These are phyloP conservation scores for Hymenochirus boettgeri DNA, from an alignment of 2,113 vertebrate genomes.

Conservation along the genomic window DNA sequence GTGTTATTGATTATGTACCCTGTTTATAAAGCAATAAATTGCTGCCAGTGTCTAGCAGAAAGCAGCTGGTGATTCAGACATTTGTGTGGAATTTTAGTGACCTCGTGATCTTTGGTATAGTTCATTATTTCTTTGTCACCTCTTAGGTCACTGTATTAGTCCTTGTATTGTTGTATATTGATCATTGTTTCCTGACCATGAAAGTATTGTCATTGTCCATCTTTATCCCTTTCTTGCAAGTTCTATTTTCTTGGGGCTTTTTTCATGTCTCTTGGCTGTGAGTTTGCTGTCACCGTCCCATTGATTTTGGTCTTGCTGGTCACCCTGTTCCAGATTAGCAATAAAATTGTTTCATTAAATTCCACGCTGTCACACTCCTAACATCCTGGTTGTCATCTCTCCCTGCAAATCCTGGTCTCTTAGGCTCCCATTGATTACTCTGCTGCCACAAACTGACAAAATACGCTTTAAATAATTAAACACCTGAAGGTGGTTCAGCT, in stretches of 20 bases:
- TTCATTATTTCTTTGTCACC: slow-evolving; percentile 11
- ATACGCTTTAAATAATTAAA: slow-evolving; percentile 22
- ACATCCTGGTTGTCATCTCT: slow-evolving; percentile 33
- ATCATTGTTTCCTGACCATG: slow-evolving; percentile 16
- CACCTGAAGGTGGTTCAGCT: slow-evolving; percentile 3
- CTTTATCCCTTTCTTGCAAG: slow-evolving; percentile 19
- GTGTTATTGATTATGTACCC: background rate
- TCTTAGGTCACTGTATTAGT: slow-evolving; percentile 12
- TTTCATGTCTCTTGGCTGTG: slow-evolving; percentile 23
- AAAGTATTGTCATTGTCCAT: background rate
- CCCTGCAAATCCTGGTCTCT: slow-evolving; percentile 10
- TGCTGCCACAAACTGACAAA: slow-evolving; percentile 27
- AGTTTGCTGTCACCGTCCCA: slow-evolving; percentile 19
- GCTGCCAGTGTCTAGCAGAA: background rate
- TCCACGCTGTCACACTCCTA: slow-evolving; percentile 24
- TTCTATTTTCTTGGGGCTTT: background rate
- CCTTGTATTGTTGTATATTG: slow-evolving; percentile 15
- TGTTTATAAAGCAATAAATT: background rate
- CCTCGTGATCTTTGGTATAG: background rate
- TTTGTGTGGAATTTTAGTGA: slow-evolving; percentile 14
- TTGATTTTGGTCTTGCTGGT: slow-evolving; percentile 29
- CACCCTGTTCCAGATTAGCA: slow-evolving; percentile 18
- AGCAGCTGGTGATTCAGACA: background rate
- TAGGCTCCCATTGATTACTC: slow-evolving; percentile 11
- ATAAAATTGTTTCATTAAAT: slow-evolving; percentile 23